phyloP scores from a whole-genome alignment of 2,888 invertebrate species.

The Actias luna region DNA sequence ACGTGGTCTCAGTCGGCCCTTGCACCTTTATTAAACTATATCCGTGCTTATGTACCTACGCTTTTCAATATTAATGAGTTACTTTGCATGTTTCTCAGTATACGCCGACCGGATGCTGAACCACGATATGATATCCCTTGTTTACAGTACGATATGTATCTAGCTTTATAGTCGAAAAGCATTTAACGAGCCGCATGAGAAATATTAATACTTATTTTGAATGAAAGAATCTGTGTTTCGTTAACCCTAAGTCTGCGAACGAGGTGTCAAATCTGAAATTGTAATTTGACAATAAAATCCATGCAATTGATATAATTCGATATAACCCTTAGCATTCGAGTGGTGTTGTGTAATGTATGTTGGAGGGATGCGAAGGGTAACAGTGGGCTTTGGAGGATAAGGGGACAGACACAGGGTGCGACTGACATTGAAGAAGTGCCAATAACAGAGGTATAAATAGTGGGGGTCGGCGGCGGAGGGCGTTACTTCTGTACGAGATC shows the following conservation, averaged over 20 bases:
- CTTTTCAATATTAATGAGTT: slow-evolving; percentile 35
- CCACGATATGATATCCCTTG: slow-evolving; percentile 58
- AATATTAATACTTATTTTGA: slow-evolving; percentile 29
- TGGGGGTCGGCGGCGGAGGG: slow-evolving; percentile 72
- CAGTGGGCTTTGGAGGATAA: slow-evolving; percentile 61
- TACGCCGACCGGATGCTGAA: slow-evolving; percentile 52
- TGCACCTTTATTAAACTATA: slow-evolving; percentile 46
- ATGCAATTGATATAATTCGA: slow-evolving; percentile 77
- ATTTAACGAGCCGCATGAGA: slow-evolving; percentile 42
- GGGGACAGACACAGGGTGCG: slow-evolving; percentile 77
- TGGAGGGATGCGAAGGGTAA: slow-evolving; percentile 57
- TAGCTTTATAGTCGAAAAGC: slow-evolving; percentile 38
- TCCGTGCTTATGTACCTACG: slow-evolving; percentile 20
- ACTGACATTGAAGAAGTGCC: slow-evolving; percentile 83
- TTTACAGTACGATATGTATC: slow-evolving; percentile 57
- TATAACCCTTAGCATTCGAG: slow-evolving; percentile 72
- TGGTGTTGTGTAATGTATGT: slow-evolving; percentile 75
- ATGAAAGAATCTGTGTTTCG: slow-evolving; percentile 14
- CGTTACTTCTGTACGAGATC: slow-evolving; percentile 79
- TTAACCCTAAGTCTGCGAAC: slow-evolving; percentile 45
- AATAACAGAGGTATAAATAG: slow-evolving; percentile 82
- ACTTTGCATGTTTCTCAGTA: slow-evolving; percentile 54
- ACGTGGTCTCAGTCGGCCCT: slow-evolving; percentile 36
- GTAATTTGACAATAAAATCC: slow-evolving; percentile 72
- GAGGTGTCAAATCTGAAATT: slow-evolving; percentile 67